Conservation (phyloP, 1,140 invertebrate genomes). For the Kradibia gibbosae region DNA sequence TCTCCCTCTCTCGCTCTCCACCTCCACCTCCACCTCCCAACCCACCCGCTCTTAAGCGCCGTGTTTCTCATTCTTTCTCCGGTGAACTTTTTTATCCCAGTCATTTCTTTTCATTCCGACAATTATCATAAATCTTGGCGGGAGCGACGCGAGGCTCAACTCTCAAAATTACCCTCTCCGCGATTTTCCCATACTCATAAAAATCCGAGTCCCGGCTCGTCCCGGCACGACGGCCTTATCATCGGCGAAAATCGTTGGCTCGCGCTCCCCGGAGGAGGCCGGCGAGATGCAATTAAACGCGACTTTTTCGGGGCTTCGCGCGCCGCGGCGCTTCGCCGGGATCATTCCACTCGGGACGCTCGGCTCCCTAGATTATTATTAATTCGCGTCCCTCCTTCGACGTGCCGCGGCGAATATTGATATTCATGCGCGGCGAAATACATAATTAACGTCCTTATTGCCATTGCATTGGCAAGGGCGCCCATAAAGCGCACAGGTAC, state of each 20-base stretch:
- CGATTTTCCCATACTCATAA: constrained; percentile 41
- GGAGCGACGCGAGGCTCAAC: constrained; percentile 10
- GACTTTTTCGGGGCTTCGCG: background rate
- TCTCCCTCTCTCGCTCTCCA: constrained; percentile 30
- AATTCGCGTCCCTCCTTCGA: background rate
- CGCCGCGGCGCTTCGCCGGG: background rate
- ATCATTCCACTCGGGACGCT: background rate
- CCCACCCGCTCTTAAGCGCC: background rate
- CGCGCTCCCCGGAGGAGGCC: background rate
- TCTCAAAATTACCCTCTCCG: constrained; percentile 36
- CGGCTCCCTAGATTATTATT: background rate
- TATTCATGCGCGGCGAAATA: background rate
- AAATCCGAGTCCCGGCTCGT: constrained; percentile 5
- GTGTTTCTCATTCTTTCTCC: background rate
- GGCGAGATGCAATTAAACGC: constrained; percentile 7
- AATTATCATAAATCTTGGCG: constrained; percentile 47
- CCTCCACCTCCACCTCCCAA: background rate
- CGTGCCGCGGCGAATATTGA: background rate
- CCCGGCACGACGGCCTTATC: constrained; percentile 24
- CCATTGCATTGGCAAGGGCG: background rate
- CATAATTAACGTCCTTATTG: background rate
- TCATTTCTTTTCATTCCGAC: constrained; percentile 25
- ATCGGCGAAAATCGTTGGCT: constrained; percentile 12
- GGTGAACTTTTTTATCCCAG: too few species aligned
- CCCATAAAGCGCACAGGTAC: background rate